Conservation (phyloP, 2,888 invertebrate genomes). For the Adineta ricciae region DNA sequence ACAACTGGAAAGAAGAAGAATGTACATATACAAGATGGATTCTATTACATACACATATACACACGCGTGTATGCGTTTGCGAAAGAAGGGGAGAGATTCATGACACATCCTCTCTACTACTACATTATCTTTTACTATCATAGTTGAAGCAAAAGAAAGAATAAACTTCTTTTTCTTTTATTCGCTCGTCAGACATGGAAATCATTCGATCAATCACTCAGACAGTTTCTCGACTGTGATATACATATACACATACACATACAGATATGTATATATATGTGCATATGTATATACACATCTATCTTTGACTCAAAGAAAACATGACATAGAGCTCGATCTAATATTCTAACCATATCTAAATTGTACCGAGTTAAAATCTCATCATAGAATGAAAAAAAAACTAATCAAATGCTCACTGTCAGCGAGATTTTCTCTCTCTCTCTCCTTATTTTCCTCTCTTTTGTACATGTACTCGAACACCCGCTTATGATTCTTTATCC, state of each 20-base stretch:
- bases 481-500: not conserved
- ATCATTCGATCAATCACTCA: conserved; percentile 5
- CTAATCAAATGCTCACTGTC: not conserved
- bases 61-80: not conserved
- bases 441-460: not conserved
- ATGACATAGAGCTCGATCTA: not conserved
- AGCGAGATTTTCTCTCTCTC: too few species aligned
- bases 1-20: not conserved
- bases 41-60: conserved; percentile 14
- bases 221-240: too few species aligned
- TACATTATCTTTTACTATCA: not conserved
- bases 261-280: not conserved
- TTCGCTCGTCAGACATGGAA: not conserved
- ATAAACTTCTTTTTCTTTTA: not conserved
- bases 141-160: not conserved
- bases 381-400: not conserved
- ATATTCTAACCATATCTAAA: not conserved
- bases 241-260: too few species aligned
- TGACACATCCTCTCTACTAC: conserved; percentile 1
- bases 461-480: not conserved
- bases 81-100: not conserved
- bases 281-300: not conserved
- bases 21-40: conserved; percentile 19
- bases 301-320: not conserved
- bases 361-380: not conserved